Evolutionary conservation across 1,140 invertebrate species (phyloP).

Genomic region (Neodiprion fabricii): DNA sequence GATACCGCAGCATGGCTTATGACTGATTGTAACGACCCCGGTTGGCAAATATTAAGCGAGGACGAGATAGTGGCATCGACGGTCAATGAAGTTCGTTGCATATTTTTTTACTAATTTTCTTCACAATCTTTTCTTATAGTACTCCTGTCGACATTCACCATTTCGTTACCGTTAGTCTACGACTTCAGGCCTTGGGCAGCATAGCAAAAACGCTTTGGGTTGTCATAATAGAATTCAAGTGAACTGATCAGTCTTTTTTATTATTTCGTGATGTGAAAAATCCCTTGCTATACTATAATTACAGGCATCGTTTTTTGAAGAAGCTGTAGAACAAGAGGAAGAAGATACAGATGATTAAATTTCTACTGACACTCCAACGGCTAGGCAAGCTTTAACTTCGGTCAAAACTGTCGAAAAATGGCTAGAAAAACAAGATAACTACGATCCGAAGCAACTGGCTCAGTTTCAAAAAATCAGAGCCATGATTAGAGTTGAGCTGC

Average conservation of each 20-base stretch:
- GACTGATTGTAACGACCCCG: slow-evolving; percentile 17
- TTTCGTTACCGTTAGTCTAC: neutral
- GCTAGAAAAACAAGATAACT: slow-evolving; percentile 17
- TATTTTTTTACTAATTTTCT: slow-evolving; percentile 10
- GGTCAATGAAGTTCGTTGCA: slow-evolving; percentile 16
- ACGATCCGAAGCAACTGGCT: slow-evolving; percentile 11
- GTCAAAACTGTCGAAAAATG: slow-evolving; percentile 18
- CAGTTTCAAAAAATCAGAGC: slow-evolving; percentile 18
- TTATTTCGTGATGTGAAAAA: neutral
- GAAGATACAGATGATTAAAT: slow-evolving; percentile 20
- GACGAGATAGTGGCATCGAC: slow-evolving; percentile 17
- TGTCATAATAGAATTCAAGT: neutral
- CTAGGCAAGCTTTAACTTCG: slow-evolving; percentile 17
- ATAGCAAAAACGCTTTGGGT: neutral
- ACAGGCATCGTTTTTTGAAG: slow-evolving; percentile 14
- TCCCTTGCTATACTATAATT: slow-evolving; percentile 7
- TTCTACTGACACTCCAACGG: slow-evolving; percentile 15
- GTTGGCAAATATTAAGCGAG: slow-evolving; percentile 21
- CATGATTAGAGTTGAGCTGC: slow-evolving; percentile 17
- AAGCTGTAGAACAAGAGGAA: slow-evolving; percentile 13
- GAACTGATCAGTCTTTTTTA: neutral
- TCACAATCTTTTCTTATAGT: neutral
- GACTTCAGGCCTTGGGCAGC: neutral
- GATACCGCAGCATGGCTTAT: slow-evolving; percentile 19
- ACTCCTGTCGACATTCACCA: no score